phyloP scores from a whole-genome alignment of 2,888 invertebrate genomes.

The Eurytoma californica region DNA sequence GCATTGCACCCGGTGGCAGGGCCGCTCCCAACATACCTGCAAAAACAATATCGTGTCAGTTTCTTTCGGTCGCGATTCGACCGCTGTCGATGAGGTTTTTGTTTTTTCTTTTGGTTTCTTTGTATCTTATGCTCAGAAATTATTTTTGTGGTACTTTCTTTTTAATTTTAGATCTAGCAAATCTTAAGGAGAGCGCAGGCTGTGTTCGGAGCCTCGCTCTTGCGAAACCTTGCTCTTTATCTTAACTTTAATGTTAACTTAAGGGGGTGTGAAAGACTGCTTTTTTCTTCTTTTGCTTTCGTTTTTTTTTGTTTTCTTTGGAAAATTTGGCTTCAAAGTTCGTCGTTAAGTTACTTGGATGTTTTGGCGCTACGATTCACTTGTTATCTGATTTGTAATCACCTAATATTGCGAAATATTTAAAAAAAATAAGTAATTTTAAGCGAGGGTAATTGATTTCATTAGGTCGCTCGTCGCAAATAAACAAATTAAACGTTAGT shows the following conservation, averaged over 20 bases:
- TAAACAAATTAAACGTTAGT: too few relatives aligned
- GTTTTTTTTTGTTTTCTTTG: constrained; percentile 1
- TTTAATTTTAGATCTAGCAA: constrained; percentile 3
- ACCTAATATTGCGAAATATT: constrained; percentile 25
- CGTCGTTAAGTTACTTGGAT: neutral
- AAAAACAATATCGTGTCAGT: constrained; percentile 61
- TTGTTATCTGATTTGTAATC: constrained; percentile 22
- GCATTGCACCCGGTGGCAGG: constrained; percentile 76
- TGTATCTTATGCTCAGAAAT: neutral
- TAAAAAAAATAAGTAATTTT: neutral
- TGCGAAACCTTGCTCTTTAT: neutral
- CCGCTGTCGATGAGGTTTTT: constrained; percentile 1
- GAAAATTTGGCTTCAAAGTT: neutral
- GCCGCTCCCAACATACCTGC: constrained; percentile 74
- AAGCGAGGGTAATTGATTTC: neutral
- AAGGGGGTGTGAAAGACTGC: constrained; percentile 50
- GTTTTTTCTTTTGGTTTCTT: constrained; percentile 1
- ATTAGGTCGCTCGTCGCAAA: neutral
- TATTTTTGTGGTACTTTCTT: too few relatives aligned
- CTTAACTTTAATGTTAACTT: neutral
- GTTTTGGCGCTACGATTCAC: constrained; percentile 13
- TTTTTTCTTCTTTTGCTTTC: constrained; percentile 16
- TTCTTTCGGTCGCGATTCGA: neutral
- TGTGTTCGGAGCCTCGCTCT: neutral
- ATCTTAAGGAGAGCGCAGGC: constrained; percentile 8